These are phyloP conservation scores for Lucinisca nassula DNA, from an alignment of 2,888 invertebrate species.

Conservation along the genomic window DNA sequence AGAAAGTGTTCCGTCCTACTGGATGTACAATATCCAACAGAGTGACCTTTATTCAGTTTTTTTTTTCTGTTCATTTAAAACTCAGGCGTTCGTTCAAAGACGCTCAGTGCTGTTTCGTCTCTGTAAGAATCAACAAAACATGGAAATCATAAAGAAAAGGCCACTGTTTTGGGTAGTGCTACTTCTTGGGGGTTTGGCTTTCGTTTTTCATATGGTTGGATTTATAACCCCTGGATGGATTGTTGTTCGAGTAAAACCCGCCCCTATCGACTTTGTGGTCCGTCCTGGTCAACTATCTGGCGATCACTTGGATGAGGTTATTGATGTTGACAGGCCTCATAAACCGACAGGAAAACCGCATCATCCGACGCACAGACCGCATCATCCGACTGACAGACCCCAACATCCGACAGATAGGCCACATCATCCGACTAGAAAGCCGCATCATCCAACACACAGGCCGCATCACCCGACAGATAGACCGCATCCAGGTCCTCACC, in stretches of 20 bases:
- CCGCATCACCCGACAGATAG: neutral
- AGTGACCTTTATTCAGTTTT: no score
- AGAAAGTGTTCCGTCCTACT: no score
- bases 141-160: no score
- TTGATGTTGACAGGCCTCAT: neutral
- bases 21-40: no score
- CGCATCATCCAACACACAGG: neutral
- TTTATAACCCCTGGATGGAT: conserved; percentile 55
- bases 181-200: conserved; percentile 27
- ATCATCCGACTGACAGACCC: neutral
- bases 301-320: neutral
- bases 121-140: no score
- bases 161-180: conserved; percentile 27
- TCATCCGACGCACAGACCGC: neutral
- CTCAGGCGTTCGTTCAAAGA: no score
- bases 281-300: neutral
- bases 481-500: neutral
- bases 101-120: no score
- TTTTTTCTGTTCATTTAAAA: no score
- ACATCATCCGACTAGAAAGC: no score
- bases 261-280: neutral
- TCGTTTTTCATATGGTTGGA: conserved; percentile 44
- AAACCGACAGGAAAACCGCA: neutral
- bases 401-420: neutral
- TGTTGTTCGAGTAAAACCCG: conserved; percentile 20